Conservation (phyloP, 2,113 vertebrate species). For the Brachypteracias leptosomus region DNA sequence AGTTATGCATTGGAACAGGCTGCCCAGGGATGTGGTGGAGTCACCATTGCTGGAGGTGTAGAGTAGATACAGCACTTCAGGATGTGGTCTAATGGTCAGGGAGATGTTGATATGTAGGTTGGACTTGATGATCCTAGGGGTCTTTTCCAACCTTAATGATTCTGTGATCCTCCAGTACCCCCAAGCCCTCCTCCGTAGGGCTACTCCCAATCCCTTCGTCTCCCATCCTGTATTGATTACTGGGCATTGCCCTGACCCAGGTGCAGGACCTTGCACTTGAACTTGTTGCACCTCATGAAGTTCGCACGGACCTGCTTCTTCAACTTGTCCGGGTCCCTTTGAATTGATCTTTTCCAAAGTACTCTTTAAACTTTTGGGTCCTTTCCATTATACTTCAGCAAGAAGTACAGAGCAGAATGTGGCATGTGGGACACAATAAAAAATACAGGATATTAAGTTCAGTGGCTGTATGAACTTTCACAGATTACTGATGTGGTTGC, state of each 20-base stretch:
- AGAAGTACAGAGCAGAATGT: not conserved
- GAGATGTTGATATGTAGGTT: no score
- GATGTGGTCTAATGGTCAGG: no score
- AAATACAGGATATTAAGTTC: not conserved
- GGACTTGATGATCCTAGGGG: no score
- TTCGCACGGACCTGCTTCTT: not conserved
- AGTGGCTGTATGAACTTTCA: not conserved
- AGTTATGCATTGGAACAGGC: no score
- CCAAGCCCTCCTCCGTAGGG: no score
- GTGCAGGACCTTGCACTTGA: not conserved
- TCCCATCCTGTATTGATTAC: not conserved
- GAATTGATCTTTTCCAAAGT: not conserved
- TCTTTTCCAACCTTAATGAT: no score
- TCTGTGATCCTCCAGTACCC: no score
- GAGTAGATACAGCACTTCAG: no score
- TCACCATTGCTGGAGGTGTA: no score
- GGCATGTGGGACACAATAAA: not conserved
- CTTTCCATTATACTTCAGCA: not conserved
- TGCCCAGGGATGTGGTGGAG: no score
- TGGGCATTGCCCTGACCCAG: not conserved
- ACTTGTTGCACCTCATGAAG: not conserved
- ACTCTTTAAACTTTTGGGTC: not conserved
- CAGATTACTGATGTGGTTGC: not conserved
- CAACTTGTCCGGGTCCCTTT: not conserved
- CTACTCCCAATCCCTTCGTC: no score